Conservation (phyloP, 1,140 invertebrate species). For the Saccostrea glomerata region DNA sequence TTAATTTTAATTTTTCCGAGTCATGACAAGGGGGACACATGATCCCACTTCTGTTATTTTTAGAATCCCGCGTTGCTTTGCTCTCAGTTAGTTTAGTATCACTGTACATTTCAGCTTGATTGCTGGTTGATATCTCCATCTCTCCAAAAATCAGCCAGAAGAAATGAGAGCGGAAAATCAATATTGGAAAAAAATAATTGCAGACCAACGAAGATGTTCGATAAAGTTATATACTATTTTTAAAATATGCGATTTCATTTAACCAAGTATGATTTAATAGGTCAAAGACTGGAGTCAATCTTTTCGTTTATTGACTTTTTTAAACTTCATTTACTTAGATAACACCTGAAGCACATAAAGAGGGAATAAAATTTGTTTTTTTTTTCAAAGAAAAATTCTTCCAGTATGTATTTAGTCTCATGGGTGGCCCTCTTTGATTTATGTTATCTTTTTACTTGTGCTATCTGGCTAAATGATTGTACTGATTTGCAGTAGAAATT, state of each 20-base stretch:
- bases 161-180: too few species aligned
- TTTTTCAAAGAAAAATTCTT: neutral
- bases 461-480: neutral
- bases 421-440: constrained; percentile 16
- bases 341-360: neutral
- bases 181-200: too few species aligned
- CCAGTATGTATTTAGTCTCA: neutral
- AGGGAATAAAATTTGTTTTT: neutral
- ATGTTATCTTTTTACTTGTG: neutral
- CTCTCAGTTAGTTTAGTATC: too few species aligned
- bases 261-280: neutral
- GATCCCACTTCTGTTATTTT: too few species aligned
- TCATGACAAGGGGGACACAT: too few species aligned
- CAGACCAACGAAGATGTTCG: too few species aligned
- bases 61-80: too few species aligned
- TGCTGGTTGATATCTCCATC: too few species aligned
- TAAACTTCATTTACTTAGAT: neutral
- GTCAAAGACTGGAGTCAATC: neutral
- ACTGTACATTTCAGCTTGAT: too few species aligned
- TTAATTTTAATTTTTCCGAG: too few species aligned
- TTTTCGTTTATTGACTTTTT: neutral
- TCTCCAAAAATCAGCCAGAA: too few species aligned
- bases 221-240: neutral
- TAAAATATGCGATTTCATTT: neutral
- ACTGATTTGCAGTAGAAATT: neutral